Base-by-base conservation (phyloP, 2,888 invertebrate genomes). In the Cerastis leucographa region DNA sequence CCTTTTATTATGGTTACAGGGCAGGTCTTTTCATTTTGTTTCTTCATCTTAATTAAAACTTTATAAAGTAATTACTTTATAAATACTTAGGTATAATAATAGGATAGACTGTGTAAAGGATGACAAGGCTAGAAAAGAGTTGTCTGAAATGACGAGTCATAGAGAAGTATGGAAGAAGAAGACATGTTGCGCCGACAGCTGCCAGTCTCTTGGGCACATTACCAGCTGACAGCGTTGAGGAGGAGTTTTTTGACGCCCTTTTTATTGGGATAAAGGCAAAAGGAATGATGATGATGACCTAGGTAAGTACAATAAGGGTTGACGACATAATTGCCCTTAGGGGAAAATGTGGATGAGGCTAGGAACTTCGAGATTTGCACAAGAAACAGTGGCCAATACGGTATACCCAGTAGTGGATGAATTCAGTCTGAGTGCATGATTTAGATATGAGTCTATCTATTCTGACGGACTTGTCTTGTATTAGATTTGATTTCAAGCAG, bases 1-100 rank as follows among this genome's bases (percentile, higher is more conserved):
- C 81, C 70, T 90, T 90, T 89, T 83, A 89, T 76, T 67, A 54
- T 46, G 73, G 59, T 76, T n/a, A 64, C 67, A 40, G 35, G 56
- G 49, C 44, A 54, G 64, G 68, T 54, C 44, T 61, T 44, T 66
- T 25, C 65, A 46, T 69, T 73, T 59, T 35, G 44, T 67, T 68
- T 49, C 42, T 19, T 44, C n/a, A 35, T n/a, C 59, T 54, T 66
- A 54, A 40, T n/a, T 66, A n/a, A 22, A 78, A 71, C 12, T 54
- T 67, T 9, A n/a, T n/a, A n/a, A n/a, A n/a, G n/a, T n/a, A n/a
- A n/a, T n/a, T n/a, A n/a, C n/a, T n/a, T n/a, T n/a, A n/a, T n/a
- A n/a, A n/a, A 22, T 49, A 40, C 6, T 17, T 40, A 49, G 17
- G 19, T 49, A 19, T 19, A 49, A 19, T 49, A 19, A 46, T 46